Evolutionary conservation across 2,888 invertebrate genomes (phyloP).

Genomic region (Eupelmus urozonus): DNA sequence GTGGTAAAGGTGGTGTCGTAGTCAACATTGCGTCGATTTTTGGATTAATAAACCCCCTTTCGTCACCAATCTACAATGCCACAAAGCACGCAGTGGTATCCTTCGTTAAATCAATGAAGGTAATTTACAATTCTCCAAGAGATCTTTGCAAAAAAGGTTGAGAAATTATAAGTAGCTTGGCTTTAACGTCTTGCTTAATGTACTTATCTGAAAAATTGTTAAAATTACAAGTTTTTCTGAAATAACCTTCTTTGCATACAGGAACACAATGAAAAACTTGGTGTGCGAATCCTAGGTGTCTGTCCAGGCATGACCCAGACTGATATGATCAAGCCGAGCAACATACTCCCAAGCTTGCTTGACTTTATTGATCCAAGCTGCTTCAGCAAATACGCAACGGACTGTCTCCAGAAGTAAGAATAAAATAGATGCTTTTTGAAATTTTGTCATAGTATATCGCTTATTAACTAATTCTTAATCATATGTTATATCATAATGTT

Average conservation of each 20-base stretch:
- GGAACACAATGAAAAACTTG: conserved; percentile 4
- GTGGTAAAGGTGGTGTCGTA: conserved; percentile 80
- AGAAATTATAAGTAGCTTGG: too few species aligned
- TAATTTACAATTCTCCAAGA: conserved; percentile 60
- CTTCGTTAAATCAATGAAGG: conserved; percentile 71
- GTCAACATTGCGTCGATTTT: conserved; percentile 82
- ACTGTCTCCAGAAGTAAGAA: conserved; percentile 20
- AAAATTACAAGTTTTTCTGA: too few species aligned
- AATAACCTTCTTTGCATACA: background rate
- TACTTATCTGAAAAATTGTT: too few species aligned
- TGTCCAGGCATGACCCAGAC: conserved; percentile 44
- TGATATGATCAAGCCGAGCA: background rate
- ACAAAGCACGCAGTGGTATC: conserved; percentile 78
- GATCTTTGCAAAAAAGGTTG: too few species aligned
- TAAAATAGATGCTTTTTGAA: background rate
- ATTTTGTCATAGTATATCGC: too few species aligned
- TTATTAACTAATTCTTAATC: too few species aligned
- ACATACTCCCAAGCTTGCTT: background rate
- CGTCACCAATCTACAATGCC: conserved; percentile 80
- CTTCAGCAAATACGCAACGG: background rate
- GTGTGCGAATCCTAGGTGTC: conserved; percentile 19
- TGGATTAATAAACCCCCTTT: conserved; percentile 73
- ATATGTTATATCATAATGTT: background rate
- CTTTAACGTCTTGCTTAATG: too few species aligned
- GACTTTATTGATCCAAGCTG: background rate